Percentiles rank a stretch among this genome's conserved stretches.
Evolutionary conservation across 2,113 vertebrate genomes (phyloP).

Genomic region (Rattus rattus): DNA sequence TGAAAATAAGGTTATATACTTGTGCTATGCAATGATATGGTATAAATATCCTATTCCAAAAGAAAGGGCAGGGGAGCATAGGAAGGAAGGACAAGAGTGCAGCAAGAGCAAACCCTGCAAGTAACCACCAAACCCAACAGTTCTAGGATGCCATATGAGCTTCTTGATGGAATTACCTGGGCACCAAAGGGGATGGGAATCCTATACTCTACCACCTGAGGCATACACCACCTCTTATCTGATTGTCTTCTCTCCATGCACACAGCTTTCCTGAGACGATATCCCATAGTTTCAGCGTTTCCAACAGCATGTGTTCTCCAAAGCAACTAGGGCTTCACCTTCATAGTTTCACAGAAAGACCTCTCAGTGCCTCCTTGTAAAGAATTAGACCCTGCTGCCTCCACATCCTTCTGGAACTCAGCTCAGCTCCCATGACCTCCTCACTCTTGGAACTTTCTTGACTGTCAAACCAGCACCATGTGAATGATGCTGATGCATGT

Average conservation of each 20-base stretch:
- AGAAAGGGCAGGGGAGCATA: background rate
- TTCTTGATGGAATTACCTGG: background rate
- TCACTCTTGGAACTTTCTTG: background rate
- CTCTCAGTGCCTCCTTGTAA: background rate
- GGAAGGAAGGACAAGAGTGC: background rate
- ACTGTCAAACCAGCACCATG: background rate
- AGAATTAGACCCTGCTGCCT: too few species aligned
- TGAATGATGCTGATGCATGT: background rate
- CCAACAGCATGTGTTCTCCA: background rate
- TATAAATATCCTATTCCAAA: background rate
- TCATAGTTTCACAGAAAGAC: background rate
- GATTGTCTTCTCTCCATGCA: background rate
- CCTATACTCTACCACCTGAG: too few species aligned
- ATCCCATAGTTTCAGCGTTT: background rate
- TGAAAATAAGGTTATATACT: background rate
- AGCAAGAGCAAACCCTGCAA: background rate
- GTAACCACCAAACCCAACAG: background rate
- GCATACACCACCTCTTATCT: too few species aligned
- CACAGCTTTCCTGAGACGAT: background rate
- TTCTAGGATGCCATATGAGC: background rate
- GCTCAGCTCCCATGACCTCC: too few species aligned
- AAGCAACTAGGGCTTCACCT: background rate
- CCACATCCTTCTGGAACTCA: background rate
- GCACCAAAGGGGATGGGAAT: background rate
- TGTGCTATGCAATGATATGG: background rate